Evolutionary conservation across 2,888 invertebrate species (phyloP).

Genomic region (Drosophila atripex): DNA sequence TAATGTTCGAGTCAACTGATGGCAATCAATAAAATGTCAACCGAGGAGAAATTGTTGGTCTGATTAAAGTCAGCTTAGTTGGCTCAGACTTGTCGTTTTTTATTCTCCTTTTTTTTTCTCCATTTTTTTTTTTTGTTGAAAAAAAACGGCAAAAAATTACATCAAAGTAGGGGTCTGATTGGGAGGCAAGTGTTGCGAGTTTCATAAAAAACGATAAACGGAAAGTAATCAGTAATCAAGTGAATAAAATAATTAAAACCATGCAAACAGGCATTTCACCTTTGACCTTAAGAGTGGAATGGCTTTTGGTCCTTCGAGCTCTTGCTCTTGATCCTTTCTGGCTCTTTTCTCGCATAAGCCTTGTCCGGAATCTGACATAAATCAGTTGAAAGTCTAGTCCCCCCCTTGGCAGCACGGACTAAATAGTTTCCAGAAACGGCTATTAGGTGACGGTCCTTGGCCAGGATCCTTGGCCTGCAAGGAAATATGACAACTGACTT

Average conservation of each 20-base stretch:
- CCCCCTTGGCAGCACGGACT: slow-evolving; percentile 6
- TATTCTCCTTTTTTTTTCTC: neutral
- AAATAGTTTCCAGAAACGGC: slow-evolving; percentile 44
- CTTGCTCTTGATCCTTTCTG: no score
- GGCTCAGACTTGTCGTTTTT: slow-evolving; percentile 5
- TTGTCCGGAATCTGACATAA: slow-evolving; percentile 22
- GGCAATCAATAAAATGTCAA: slow-evolving; percentile 65
- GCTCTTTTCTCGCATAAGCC: no score
- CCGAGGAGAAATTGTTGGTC: slow-evolving; percentile 44
- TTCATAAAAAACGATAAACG: slow-evolving; percentile 19
- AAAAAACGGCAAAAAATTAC: slow-evolving; percentile 3
- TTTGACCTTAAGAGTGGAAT: neutral
- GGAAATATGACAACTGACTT: slow-evolving; percentile 42
- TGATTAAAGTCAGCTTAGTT: slow-evolving; percentile 51
- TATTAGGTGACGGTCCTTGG: slow-evolving; percentile 1
- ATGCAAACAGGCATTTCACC: neutral
- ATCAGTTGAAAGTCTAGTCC: slow-evolving; percentile 5
- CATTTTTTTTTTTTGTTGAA: neutral
- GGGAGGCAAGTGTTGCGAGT: slow-evolving; percentile 11
- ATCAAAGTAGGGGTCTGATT: slow-evolving; percentile 38
- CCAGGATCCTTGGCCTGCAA: slow-evolving; percentile 1
- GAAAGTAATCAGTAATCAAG: slow-evolving; percentile 33
- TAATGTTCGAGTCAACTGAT: slow-evolving; percentile 54
- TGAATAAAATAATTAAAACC: neutral
- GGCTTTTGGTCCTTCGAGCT: neutral